Base-by-base conservation (phyloP, 2,797 vertebrate genomes). In the Choloepus didactylus region DNA sequence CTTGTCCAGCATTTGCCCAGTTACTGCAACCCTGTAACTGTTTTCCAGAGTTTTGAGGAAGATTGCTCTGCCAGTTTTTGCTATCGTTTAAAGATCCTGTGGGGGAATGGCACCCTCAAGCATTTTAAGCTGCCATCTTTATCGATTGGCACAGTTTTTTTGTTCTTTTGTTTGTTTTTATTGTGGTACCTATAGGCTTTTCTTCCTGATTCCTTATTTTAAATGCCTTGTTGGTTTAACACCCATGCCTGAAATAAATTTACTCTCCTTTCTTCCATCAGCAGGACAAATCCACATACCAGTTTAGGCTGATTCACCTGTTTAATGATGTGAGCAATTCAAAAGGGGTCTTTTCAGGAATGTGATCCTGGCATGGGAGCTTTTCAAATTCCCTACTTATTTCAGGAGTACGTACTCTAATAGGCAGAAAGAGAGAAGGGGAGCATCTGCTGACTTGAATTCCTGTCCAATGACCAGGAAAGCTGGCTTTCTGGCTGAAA, bases 191-290 rank as follows among this genome's bases (percentile, higher is more conserved):
- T 18, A 35, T 6, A 67, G 51, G 21, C 35, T 82, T 80, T 21
- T 56, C 62, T 85, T 91, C 79, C 75, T 51, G 79, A 75, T 23
- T 77, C 18, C 88, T 90, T 38, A 14, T 41, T 93, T 60, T 66
- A 38, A 89, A 75, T 35, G 38, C 5, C 5, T 31, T 9, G 6
- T 14, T 46, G 35, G 10, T 35, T 60, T 14, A 54, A 60, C 31
- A 49, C 5, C 49, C 54, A 49, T 9, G 9, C 23, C 64, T 46
- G 73, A 60, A 62, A 87, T 75, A 76, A 9, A 31, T 66, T 6
- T 90, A 46, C 54, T 85, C 41, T 23, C n/a, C 35, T 75, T 88
- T 89, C 49, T 89, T 77, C 18, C 29, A 25, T 59, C 66, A 7
- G 21, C 2, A 8, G 81, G 70, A 41, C 59, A 81, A 75, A 54